Evolutionary conservation across 2,888 invertebrate genomes (phyloP).

Genomic region (Drosophila meridionalis): DNA sequence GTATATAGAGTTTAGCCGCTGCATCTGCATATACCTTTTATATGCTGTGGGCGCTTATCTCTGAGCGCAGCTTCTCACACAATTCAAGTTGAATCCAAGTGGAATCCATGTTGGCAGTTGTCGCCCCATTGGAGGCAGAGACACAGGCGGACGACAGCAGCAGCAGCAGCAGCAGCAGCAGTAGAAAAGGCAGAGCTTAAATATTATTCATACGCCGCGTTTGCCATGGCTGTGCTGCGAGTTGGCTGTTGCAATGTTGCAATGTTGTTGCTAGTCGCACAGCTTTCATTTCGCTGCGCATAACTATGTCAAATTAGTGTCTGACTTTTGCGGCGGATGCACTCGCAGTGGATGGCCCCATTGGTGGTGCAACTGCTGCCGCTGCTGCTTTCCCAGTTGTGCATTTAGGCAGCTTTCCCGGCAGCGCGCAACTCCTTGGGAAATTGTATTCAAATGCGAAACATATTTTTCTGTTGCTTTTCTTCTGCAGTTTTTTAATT

Average conservation of each 20-base stretch:
- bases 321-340: conserved; percentile 53
- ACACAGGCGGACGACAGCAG: neutral
- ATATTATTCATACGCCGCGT: conserved; percentile 76
- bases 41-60: conserved; percentile 1
- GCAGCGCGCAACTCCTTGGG: conserved; percentile 61
- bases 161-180: conserved; percentile 1
- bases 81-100: conserved; percentile 11
- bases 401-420: conserved; percentile 72
- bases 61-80: conserved; percentile 14
- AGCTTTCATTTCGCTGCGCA: conserved; percentile 77
- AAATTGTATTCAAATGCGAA: conserved; percentile 76
- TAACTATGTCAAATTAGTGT: conserved; percentile 80
- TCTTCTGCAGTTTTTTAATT: conserved; percentile 67
- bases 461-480: conserved; percentile 21
- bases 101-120: conserved; percentile 29
- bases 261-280: conserved; percentile 38
- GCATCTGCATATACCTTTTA: neutral
- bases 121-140: conserved; percentile 35
- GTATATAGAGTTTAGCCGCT: neutral
- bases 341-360: conserved; percentile 35
- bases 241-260: conserved; percentile 21
- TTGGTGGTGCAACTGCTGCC: conserved; percentile 9
- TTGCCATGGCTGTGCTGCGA: conserved; percentile 40
- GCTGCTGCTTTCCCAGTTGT: conserved; percentile 57
- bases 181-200: conserved; percentile 42